A percentile compares a stretch with the other conserved stretches of the same genome.
These are phyloP conservation scores for Palaemon carinicauda DNA, from an alignment of 1,140 invertebrate genomes.

Conservation along the genomic window DNA sequence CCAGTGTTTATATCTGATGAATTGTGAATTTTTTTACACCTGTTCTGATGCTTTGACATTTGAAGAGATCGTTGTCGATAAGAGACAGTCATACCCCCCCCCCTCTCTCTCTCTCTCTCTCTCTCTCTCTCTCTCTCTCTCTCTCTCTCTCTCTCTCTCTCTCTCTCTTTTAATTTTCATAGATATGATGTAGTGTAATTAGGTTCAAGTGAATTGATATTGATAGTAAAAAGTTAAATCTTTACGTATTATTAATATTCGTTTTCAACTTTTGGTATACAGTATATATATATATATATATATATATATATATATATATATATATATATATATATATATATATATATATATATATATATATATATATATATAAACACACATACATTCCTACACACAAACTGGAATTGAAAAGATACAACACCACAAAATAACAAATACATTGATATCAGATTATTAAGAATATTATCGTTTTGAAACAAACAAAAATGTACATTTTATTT, in stretches of 20 bases:
- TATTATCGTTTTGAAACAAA: neutral
- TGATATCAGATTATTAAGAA: neutral
- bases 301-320: constrained; percentile 15
- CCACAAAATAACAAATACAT: too few species aligned
- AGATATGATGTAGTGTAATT: too few species aligned
- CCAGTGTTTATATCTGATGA: too few species aligned
- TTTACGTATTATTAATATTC: too few species aligned
- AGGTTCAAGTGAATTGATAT: too few species aligned
- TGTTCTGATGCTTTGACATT: too few species aligned
- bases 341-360: neutral
- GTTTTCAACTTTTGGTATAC: neutral
- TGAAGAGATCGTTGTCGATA: neutral
- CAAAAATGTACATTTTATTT: too few species aligned
- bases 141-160: constrained; percentile 40
- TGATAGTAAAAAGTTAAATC: too few species aligned
- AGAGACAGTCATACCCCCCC: neutral
- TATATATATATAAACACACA: neutral
- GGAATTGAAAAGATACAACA: too few species aligned
- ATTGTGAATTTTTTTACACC: too few species aligned
- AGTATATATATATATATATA: neutral
- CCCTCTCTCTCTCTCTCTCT: constrained; percentile 19
- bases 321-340: neutral
- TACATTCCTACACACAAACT: neutral
- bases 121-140: constrained; percentile 46
- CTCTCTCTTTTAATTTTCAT: too few species aligned